phyloP scores from a whole-genome alignment of 2,113 vertebrate genomes.

The Garra rufa region DNA sequence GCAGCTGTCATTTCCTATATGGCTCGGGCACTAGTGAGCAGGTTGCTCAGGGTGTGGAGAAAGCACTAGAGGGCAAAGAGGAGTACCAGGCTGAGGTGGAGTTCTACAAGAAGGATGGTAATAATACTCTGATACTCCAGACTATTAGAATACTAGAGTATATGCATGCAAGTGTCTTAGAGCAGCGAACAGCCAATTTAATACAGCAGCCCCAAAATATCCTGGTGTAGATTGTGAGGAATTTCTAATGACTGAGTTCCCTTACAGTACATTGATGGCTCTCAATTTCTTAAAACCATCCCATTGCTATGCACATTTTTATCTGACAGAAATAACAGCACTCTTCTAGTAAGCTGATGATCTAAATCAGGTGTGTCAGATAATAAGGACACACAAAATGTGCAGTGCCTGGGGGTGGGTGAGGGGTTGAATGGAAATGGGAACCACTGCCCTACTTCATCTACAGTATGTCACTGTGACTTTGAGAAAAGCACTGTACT shows the following conservation, averaged over 20 bases:
- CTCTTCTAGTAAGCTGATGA: not conserved
- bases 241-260: too few relatives aligned
- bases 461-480: not conserved
- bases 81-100: slow-evolving; percentile 92
- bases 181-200: too few relatives aligned
- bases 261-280: too few relatives aligned
- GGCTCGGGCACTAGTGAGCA: slow-evolving; percentile 89
- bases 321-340: too few relatives aligned
- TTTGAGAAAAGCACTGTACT: not conserved
- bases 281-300: too few relatives aligned
- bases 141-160: too few relatives aligned
- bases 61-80: slow-evolving; percentile 87
- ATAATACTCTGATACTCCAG: not conserved
- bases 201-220: too few relatives aligned
- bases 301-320: too few relatives aligned
- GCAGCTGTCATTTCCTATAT: slow-evolving; percentile 90
- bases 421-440: not conserved
- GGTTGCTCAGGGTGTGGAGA: slow-evolving; percentile 85
- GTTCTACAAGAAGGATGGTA: slow-evolving; percentile 95
- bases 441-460: not conserved
- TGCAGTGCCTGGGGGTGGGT: not conserved
- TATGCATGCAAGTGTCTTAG: too few relatives aligned
- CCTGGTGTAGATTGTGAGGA: too few relatives aligned
- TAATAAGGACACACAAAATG: not conserved
- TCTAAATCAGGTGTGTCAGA: not conserved